Percentiles rank a stretch among this genome's conserved stretches.
Conservation (phyloP, 2,888 invertebrate species). For the Catocala sponsa region DNA sequence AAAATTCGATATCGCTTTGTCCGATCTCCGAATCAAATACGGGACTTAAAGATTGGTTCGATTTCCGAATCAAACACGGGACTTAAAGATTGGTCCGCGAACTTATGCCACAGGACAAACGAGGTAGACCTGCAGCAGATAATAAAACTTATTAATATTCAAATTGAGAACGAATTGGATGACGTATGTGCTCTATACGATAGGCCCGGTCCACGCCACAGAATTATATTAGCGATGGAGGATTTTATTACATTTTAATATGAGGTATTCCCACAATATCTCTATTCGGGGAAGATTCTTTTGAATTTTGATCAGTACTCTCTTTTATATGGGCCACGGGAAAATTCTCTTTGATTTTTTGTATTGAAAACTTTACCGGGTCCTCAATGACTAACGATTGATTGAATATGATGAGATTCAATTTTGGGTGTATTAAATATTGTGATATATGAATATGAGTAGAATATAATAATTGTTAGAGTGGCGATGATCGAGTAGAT, state of each 20-base stretch:
- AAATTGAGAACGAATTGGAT: slow-evolving; percentile 31
- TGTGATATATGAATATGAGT: neutral
- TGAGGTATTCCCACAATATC: slow-evolving; percentile 76
- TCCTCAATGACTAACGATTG: slow-evolving; percentile 24
- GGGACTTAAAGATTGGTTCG: no score
- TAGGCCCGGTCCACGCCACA: slow-evolving; percentile 62
- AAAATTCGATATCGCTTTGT: no score
- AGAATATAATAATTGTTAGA: neutral
- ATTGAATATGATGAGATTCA: slow-evolving; percentile 20
- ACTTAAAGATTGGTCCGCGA: no score
- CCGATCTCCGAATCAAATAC: no score
- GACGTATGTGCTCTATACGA: slow-evolving; percentile 55
- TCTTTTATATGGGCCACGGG: slow-evolving; percentile 50
- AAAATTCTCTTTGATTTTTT: slow-evolving; percentile 63
- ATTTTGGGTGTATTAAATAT: slow-evolving; percentile 3
- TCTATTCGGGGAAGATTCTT: slow-evolving; percentile 63
- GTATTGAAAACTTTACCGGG: slow-evolving; percentile 41
- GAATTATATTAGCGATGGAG: slow-evolving; percentile 76
- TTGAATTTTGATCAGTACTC: slow-evolving; percentile 67
- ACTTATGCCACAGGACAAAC: no score
- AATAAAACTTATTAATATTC: slow-evolving; percentile 20
- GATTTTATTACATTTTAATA: slow-evolving; percentile 84
- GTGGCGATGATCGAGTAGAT: no score
- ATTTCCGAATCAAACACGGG: no score
- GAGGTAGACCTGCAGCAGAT: no score